Percentiles rank a stretch among this genome's conserved stretches.
Conservation (phyloP, 2,888 invertebrate genomes). For the Brachycybe producta region DNA sequence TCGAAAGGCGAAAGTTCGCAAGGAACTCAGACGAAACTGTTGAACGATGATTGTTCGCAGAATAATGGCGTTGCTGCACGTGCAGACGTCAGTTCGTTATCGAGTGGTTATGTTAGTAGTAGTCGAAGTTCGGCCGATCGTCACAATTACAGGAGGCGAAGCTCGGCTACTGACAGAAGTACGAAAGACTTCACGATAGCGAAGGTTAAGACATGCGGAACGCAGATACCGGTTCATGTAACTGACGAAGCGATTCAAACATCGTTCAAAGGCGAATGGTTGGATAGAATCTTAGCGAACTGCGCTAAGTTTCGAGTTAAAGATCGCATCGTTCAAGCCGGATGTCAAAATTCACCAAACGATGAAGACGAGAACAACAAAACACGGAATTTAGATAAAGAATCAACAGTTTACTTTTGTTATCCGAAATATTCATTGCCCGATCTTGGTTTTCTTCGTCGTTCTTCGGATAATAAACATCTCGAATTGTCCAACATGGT, state of each 20-base stretch:
- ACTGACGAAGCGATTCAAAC: constrained; percentile 27
- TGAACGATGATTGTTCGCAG: constrained; percentile 17
- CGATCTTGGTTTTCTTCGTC: constrained; percentile 63
- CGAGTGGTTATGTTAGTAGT: constrained; percentile 22
- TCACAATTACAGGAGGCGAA: not conserved
- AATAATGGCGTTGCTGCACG: constrained; percentile 11
- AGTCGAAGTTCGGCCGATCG: too few species aligned
- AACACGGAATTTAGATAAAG: constrained; percentile 14
- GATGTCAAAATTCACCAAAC: not conserved
- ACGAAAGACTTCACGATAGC: constrained; percentile 21
- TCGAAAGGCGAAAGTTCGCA: constrained; percentile 9
- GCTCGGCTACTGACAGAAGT: constrained; percentile 19
- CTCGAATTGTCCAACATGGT: constrained; percentile 20
- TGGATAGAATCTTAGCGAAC: not conserved
- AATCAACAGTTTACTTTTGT: constrained; percentile 70
- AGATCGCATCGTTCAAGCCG: not conserved
- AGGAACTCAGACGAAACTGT: constrained; percentile 23
- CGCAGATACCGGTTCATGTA: constrained; percentile 27
- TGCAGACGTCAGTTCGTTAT: constrained; percentile 22
- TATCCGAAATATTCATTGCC: constrained; percentile 85
- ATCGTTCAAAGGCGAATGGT: constrained; percentile 19
- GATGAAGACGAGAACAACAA: constrained; percentile 1
- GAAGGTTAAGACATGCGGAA: constrained; percentile 22
- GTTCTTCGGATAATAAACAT: constrained; percentile 38
- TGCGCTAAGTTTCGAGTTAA: constrained; percentile 7